These are phyloP conservation scores for Nineta flava DNA, from an alignment of 2,888 invertebrate species.

Conservation along the genomic window DNA sequence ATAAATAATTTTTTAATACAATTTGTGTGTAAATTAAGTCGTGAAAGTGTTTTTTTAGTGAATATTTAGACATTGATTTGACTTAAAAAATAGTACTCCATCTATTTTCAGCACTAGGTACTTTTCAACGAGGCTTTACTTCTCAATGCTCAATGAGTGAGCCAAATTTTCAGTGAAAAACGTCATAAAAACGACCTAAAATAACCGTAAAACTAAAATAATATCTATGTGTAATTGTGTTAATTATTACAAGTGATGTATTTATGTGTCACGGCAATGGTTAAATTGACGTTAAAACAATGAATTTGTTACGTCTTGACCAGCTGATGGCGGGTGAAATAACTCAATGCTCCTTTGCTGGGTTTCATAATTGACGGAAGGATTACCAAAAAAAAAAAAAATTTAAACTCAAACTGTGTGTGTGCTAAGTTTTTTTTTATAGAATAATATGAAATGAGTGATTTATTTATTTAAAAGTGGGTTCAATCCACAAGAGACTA, in stretches of 20 bases:
- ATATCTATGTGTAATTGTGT: conserved; percentile 28
- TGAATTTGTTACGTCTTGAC: conserved; percentile 29
- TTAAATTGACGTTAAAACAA: conserved; percentile 38
- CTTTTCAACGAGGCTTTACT: conserved; percentile 42
- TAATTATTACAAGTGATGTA: conserved; percentile 34
- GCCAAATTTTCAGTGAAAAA: conserved; percentile 42
- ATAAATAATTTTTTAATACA: not conserved
- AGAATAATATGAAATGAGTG: not conserved
- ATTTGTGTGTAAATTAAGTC: not conserved
- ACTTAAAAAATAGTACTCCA: conserved; percentile 43
- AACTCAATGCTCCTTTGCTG: conserved; percentile 21
- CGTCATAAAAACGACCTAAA: conserved; percentile 26
- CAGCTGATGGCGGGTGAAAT: conserved; percentile 33
- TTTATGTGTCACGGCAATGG: conserved; percentile 30
- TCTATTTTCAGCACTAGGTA: conserved; percentile 58
- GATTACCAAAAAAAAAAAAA: too few species aligned
- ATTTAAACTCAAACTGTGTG: too few species aligned
- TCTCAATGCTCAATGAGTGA: conserved; percentile 38
- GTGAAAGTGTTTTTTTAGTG: not conserved
- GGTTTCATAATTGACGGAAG: not conserved
- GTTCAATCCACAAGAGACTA: conserved; percentile 1
- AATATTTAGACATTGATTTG: conserved; percentile 21
- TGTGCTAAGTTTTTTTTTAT: not conserved
- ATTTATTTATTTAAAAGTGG: not conserved
- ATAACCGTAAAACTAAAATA: conserved; percentile 32